Evolutionary conservation across 2,888 invertebrate genomes (phyloP).

Genomic region (Antheraea assamensis): DNA sequence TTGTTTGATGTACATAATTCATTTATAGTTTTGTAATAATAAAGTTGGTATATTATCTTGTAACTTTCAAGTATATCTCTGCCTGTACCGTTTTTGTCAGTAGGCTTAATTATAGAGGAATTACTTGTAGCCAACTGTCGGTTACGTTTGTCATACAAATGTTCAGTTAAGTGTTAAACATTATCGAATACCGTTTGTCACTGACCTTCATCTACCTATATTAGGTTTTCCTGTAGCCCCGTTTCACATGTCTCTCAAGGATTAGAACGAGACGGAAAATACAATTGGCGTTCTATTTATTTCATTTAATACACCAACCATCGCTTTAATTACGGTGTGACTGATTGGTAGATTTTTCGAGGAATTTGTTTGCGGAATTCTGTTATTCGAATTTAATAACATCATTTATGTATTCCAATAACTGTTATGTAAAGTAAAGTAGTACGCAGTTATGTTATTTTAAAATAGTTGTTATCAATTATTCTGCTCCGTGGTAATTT

Average conservation of each 20-base stretch:
- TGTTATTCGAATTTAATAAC: neutral
- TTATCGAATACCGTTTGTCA: constrained; percentile 21
- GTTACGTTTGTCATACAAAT: neutral
- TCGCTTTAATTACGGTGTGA: neutral
- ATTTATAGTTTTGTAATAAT: no score
- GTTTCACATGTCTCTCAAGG: constrained; percentile 24
- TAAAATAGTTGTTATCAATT: no score
- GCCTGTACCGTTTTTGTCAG: neutral
- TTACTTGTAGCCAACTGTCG: neutral
- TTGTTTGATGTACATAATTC: no score
- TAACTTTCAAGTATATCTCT: neutral
- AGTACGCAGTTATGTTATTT: no score
- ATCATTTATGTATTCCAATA: no score
- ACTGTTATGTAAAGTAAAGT: no score
- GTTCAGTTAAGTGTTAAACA: constrained; percentile 24
- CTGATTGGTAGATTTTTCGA: neutral
- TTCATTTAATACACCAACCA: neutral
- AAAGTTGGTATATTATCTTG: neutral
- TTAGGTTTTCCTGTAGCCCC: constrained; percentile 33
- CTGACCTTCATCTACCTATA: constrained; percentile 30
- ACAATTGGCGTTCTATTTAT: constrained; percentile 4
- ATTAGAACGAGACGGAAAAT: constrained; percentile 24
- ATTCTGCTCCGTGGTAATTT: no score
- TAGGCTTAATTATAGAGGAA: neutral
- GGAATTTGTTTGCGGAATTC: constrained; percentile 1